phyloP scores from a whole-genome alignment of 2,888 invertebrate species.

The Brachyptera risi region DNA sequence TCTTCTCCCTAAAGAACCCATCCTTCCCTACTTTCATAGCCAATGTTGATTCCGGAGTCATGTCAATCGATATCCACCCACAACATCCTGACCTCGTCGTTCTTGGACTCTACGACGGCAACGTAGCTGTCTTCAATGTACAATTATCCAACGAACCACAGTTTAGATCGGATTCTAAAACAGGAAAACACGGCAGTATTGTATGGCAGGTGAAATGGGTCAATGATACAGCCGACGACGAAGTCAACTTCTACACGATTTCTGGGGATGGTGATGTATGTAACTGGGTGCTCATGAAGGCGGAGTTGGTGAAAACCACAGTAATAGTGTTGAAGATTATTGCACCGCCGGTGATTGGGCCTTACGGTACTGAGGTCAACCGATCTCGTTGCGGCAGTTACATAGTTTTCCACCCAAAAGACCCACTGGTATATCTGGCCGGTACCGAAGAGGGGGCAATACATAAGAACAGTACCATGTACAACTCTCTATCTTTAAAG shows the following conservation, averaged over 20 bases:
- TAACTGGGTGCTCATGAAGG: conserved; percentile 81
- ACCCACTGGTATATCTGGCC: conserved; percentile 76
- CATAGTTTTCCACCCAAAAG: conserved; percentile 81
- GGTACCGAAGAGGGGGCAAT: conserved; percentile 92
- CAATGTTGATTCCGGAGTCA: conserved; percentile 77
- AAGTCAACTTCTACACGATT: conserved; percentile 87
- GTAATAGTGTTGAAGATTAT: conserved; percentile 56
- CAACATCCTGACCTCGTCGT: conserved; percentile 79
- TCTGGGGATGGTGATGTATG: conserved; percentile 87
- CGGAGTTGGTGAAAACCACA: conserved; percentile 71
- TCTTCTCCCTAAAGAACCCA: conserved; percentile 91
- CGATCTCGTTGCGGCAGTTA: conserved; percentile 79
- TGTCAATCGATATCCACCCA: conserved; percentile 82
- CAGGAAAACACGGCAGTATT: conserved; percentile 81
- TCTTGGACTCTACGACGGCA: conserved; percentile 78
- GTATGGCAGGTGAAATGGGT: conserved; percentile 84
- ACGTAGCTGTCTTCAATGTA: conserved; percentile 86
- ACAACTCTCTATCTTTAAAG: conserved; percentile 69
- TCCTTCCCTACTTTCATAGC: conserved; percentile 87
- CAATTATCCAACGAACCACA: conserved; percentile 62
- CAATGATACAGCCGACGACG: conserved; percentile 82
- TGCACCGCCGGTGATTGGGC: conserved; percentile 35
- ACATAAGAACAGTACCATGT: conserved; percentile 85
- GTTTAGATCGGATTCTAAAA: conserved; percentile 52
- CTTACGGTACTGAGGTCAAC: conserved; percentile 36